phyloP scores from a whole-genome alignment of 2,888 invertebrate species.

The Synanthedon vespiformis region DNA sequence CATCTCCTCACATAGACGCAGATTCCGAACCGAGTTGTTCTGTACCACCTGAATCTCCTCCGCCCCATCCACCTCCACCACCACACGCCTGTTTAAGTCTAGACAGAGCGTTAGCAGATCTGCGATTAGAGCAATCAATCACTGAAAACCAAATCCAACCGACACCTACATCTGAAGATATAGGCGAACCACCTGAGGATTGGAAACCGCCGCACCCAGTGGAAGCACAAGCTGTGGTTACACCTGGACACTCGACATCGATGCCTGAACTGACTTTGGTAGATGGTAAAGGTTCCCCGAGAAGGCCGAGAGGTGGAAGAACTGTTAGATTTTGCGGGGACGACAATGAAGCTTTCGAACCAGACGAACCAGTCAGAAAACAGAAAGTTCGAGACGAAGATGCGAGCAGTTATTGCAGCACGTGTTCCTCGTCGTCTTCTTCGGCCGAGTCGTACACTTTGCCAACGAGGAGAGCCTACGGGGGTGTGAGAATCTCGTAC shows the following conservation, averaged over 20 bases:
- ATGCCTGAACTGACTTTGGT: conserved; percentile 64
- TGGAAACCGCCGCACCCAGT: conserved; percentile 68
- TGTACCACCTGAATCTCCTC: conserved; percentile 69
- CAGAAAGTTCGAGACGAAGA: conserved; percentile 69
- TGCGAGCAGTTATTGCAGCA: conserved; percentile 84
- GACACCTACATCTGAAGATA: conserved; percentile 42
- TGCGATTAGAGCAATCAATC: conserved; percentile 75
- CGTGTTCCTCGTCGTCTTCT: conserved; percentile 91
- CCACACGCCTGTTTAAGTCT: conserved; percentile 56
- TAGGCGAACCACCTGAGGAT: conserved; percentile 42
- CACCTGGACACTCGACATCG: conserved; percentile 65
- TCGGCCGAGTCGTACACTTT: conserved; percentile 89
- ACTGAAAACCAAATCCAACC: conserved; percentile 77
- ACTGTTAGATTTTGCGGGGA: conserved; percentile 61
- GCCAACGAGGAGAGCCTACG: conserved; percentile 85
- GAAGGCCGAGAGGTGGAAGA: conserved; percentile 46
- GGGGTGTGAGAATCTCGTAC: conserved; percentile 91
- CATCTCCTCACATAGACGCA: conserved; percentile 71
- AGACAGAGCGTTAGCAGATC: conserved; percentile 55
- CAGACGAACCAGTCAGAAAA: conserved; percentile 45
- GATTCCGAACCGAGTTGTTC: conserved; percentile 72
- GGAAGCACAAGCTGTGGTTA: conserved; percentile 61
- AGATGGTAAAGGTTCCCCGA: conserved; percentile 41
- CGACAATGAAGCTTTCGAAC: conserved; percentile 59
- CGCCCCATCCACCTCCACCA: conserved; percentile 56